These are phyloP conservation scores for Typhlichthys subterraneus DNA, from an alignment of 2,797 vertebrate genomes.

Conservation along the genomic window DNA sequence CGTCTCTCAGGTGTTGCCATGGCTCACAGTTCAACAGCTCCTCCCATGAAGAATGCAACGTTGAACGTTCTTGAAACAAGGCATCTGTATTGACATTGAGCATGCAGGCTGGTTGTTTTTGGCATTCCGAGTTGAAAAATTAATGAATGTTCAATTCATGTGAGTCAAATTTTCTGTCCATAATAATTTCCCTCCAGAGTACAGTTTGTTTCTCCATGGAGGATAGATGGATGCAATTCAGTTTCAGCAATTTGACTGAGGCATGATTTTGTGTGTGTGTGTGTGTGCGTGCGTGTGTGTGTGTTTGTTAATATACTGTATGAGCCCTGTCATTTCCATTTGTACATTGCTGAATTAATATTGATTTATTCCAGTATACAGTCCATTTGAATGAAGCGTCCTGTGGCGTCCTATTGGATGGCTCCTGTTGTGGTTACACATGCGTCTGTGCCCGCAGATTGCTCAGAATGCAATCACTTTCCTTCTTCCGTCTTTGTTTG, in stretches of 20 bases:
- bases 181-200: slow-evolving; percentile 27
- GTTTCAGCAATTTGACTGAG: slow-evolving; percentile 13
- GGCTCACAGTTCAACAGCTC: slow-evolving; percentile 28
- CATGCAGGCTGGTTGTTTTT: slow-evolving; percentile 24
- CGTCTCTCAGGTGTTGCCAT: slow-evolving; percentile 35
- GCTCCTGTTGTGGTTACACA: slow-evolving; percentile 39
- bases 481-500: slow-evolving; percentile 45
- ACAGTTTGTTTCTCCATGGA: slow-evolving; percentile 25
- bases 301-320: slow-evolving; percentile 4
- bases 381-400: slow-evolving; percentile 31
- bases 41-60: slow-evolving; percentile 22
- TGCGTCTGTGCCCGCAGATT: slow-evolving; percentile 58
- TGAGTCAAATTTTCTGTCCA: slow-evolving; percentile 33
- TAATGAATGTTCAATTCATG: slow-evolving; percentile 39
- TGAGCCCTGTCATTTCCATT: slow-evolving; percentile 14
- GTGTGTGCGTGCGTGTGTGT: not conserved
- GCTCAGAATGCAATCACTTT: slow-evolving; percentile 58
- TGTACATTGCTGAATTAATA: slow-evolving; percentile 13
- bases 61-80: too few relatives aligned
- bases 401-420: slow-evolving; percentile 14
- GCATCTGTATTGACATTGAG: too few relatives aligned
- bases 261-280: slow-evolving; percentile 21
- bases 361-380: slow-evolving; percentile 35
- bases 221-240: slow-evolving; percentile 21
- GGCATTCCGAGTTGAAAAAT: slow-evolving; percentile 32